Conservation (phyloP, 2,888 invertebrate genomes). For the Papilio demoleus region DNA sequence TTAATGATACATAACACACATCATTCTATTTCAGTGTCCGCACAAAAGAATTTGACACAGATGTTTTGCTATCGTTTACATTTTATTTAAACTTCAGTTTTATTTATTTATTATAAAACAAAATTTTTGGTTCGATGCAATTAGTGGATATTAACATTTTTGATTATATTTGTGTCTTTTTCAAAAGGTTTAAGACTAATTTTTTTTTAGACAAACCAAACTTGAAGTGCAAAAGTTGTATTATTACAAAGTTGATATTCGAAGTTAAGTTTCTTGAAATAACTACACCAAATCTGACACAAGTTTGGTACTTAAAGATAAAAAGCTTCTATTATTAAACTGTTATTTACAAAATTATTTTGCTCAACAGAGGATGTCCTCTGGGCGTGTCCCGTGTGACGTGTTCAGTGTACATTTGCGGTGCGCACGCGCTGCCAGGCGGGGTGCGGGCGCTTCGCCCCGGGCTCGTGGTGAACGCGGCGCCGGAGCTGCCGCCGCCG, state of each 20-base stretch:
- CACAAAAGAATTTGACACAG: conserved; percentile 17
- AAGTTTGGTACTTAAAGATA: not conserved
- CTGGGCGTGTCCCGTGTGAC: conserved; percentile 88
- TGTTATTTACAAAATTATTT: conserved; percentile 2
- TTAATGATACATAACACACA: conserved; percentile 16
- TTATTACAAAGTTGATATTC: too few species aligned
- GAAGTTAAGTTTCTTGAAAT: too few species aligned
- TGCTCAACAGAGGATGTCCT: conserved; percentile 70
- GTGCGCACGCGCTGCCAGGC: conserved; percentile 89
- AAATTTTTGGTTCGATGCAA: too few species aligned
- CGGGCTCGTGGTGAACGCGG: conserved; percentile 91
- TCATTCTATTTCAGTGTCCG: conserved; percentile 7
- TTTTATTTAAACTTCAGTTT: conserved; percentile 4
- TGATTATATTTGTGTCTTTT: too few species aligned
- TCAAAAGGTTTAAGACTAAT: too few species aligned
- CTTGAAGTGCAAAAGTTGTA: too few species aligned
- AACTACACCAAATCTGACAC: not conserved
- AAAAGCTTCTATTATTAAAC: not conserved
- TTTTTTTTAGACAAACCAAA: too few species aligned
- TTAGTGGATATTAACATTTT: too few species aligned
- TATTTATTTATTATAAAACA: too few species aligned
- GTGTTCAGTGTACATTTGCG: conserved; percentile 89
- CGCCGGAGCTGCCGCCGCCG: conserved; percentile 90
- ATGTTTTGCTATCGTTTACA: conserved; percentile 10
- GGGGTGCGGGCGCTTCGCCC: conserved; percentile 87